Evolutionary conservation across 2,797 vertebrate genomes (phyloP).

Genomic region (Sebastiscus tertius): DNA sequence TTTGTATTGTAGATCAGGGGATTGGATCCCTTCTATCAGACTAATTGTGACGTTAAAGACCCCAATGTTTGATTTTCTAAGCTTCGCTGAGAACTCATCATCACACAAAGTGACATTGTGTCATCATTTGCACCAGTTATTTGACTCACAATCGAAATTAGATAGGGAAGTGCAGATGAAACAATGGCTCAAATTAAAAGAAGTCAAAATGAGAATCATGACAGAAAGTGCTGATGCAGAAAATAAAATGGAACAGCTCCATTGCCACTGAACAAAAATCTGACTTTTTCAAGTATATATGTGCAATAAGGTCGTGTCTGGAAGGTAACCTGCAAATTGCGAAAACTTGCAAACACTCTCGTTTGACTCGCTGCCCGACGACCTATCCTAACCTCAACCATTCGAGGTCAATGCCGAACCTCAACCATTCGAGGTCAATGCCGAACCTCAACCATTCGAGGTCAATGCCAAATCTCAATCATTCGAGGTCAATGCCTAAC

Average conservation of each 20-base stretch:
- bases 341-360: no score
- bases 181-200: background rate
- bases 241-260: no score
- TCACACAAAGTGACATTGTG: background rate
- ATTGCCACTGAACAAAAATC: no score
- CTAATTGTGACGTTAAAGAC: conserved; percentile 12
- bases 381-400: no score
- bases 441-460: no score
- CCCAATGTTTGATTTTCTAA: conserved; percentile 7
- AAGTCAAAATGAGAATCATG: background rate
- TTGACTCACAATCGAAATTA: background rate
- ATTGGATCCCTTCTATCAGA: background rate
- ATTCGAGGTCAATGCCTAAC: no score
- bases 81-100: conserved; percentile 8
- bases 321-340: no score
- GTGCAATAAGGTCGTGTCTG: background rate
- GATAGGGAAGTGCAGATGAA: background rate
- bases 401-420: no score
- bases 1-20: background rate
- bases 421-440: no score
- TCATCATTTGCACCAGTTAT: background rate
- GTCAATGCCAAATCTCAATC: no score
- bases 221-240: background rate
- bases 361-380: no score
- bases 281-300: background rate